A percentile compares a stretch with the other conserved stretches of the same genome.
Conservation (phyloP, 2,888 invertebrate genomes). For the Amiota mariae region DNA sequence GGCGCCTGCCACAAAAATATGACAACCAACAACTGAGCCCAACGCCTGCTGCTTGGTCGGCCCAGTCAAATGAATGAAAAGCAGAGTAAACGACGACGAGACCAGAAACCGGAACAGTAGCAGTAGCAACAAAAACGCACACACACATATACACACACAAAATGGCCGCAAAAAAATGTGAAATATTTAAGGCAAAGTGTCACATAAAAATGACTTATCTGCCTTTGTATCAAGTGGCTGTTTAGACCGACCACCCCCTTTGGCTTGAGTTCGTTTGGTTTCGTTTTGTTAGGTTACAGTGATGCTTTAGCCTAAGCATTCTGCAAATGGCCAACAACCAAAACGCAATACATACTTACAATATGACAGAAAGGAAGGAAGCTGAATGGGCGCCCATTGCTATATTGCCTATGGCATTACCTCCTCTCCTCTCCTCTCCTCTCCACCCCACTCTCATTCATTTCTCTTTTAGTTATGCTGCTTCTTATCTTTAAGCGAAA, state of each 20-base stretch:
- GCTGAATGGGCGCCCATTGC: constrained; percentile 18
- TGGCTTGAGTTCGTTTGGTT: constrained; percentile 33
- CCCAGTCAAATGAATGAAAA: constrained; percentile 39
- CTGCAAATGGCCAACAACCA: constrained; percentile 53
- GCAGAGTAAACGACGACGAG: too few species aligned
- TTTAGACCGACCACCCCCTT: constrained; percentile 42
- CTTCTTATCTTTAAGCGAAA: constrained; percentile 63
- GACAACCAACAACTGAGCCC: constrained; percentile 27
- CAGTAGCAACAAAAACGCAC: constrained; percentile 1
- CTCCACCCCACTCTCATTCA: too few species aligned
- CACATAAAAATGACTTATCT: constrained; percentile 73
- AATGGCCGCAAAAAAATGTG: constrained; percentile 63
- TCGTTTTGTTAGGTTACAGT: not conserved
- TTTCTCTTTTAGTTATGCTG: too few species aligned
- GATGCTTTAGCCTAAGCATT: constrained; percentile 46
- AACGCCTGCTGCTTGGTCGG: constrained; percentile 36
- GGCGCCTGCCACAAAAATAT: constrained; percentile 33
- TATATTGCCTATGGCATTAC: too few species aligned
- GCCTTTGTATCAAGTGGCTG: constrained; percentile 63
- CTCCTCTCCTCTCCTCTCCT: too few species aligned
- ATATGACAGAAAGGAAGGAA: constrained; percentile 6
- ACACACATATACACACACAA: constrained; percentile 33
- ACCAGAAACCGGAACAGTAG: constrained; percentile 32
- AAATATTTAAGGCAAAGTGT: constrained; percentile 71
- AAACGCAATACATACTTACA: too few species aligned